phyloP scores from a whole-genome alignment of 1,140 invertebrate genomes.

The Brachionus sp. region DNA sequence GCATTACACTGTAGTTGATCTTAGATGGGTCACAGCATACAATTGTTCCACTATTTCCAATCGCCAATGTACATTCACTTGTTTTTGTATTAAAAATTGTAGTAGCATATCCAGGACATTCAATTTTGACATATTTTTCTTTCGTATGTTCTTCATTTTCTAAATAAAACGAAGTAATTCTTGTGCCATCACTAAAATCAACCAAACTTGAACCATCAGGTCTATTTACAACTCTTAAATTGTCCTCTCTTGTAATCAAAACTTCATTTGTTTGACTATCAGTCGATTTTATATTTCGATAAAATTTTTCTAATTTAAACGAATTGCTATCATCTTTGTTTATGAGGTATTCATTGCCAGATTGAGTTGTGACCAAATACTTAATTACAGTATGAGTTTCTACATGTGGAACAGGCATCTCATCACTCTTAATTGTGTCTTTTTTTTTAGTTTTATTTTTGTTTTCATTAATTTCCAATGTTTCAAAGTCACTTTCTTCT shows the following conservation, averaged over 20 bases:
- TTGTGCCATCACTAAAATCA: slow-evolving; percentile 58
- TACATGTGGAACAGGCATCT: not conserved
- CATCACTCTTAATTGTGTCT: not conserved
- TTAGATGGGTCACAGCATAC: slow-evolving; percentile 54
- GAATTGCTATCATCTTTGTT: slow-evolving; percentile 14
- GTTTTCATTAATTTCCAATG: not conserved
- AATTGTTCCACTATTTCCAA: slow-evolving; percentile 53
- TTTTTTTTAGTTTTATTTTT: slow-evolving; percentile 21
- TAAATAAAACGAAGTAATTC: slow-evolving; percentile 55
- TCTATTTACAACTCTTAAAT: slow-evolving; percentile 55
- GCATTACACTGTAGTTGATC: slow-evolving; percentile 55
- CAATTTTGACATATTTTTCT: slow-evolving; percentile 49
- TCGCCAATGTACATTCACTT: slow-evolving; percentile 54
- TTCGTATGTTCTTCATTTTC: slow-evolving; percentile 47
- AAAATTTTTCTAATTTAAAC: slow-evolving; percentile 27
- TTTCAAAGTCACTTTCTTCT: not conserved
- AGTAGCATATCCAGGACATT: slow-evolving; percentile 58
- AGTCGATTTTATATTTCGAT: not conserved
- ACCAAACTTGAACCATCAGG: slow-evolving; percentile 57
- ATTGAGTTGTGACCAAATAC: not conserved
- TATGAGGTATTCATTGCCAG: slow-evolving; percentile 32
- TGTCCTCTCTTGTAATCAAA: slow-evolving; percentile 57
- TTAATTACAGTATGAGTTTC: not conserved
- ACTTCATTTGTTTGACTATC: slow-evolving; percentile 47
- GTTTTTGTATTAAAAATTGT: slow-evolving; percentile 56